phyloP scores from a whole-genome alignment of 1,140 invertebrate species.

The Pogonus chalceus region DNA sequence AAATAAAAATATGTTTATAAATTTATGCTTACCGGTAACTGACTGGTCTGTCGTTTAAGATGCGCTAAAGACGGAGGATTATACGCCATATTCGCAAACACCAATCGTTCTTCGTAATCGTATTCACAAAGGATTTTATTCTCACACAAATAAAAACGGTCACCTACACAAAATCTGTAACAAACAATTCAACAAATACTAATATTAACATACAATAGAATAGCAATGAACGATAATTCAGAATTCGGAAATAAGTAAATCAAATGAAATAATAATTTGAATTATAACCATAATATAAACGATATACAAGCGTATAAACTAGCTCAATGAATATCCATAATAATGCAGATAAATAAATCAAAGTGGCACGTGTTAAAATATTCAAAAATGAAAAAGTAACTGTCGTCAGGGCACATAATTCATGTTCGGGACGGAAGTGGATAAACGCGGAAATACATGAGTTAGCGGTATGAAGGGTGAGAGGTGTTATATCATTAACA shows the following conservation, averaged over 20 bases:
- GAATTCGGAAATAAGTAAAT: neutral
- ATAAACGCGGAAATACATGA: no score
- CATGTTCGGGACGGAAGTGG: neutral
- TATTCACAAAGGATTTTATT: conserved; percentile 97
- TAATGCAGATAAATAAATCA: conserved; percentile 7
- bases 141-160: conserved; percentile 91
- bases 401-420: neutral
- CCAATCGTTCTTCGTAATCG: conserved; percentile 88
- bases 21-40: conserved; percentile 33
- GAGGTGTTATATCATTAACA: neutral
- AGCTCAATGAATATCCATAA: neutral
- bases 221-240: neutral
- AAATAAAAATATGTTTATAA: no score
- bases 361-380: neutral
- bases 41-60: conserved; percentile 55
- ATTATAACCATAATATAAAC: neutral
- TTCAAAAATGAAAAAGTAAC: conserved; percentile 3
- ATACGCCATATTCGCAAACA: conserved; percentile 85
- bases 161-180: conserved; percentile 91
- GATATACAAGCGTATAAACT: neutral
- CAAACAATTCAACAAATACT: conserved; percentile 13
- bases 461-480: neutral
- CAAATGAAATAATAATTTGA: neutral
- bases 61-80: conserved; percentile 78
- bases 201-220: neutral